These are phyloP conservation scores for Varanus komodoensis DNA, from an alignment of 2,113 vertebrate species.

Conservation along the genomic window DNA sequence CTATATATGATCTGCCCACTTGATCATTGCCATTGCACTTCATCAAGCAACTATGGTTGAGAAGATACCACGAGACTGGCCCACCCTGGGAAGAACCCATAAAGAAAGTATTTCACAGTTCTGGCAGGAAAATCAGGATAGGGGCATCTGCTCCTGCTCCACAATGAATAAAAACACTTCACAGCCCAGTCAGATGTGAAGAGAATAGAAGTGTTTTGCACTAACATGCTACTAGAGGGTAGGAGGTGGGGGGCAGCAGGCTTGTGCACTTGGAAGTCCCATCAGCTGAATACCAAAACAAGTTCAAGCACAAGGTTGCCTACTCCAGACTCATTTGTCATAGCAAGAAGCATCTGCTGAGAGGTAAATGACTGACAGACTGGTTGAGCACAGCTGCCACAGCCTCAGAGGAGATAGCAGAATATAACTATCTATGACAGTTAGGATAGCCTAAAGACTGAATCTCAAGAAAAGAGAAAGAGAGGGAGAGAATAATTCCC, in stretches of 20 bases:
- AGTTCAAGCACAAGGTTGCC: accelerated
- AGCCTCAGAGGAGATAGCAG: conserved; percentile 17
- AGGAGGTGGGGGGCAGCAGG: not conserved
- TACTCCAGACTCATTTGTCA: conserved; percentile 16
- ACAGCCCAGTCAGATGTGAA: conserved; percentile 12
- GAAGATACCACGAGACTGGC: not conserved
- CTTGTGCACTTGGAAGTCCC: not conserved
- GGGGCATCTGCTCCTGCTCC: not conserved
- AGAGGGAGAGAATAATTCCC: not conserved
- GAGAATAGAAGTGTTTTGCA: conserved; percentile 3
- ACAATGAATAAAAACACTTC: not conserved
- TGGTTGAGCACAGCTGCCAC: conserved; percentile 1
- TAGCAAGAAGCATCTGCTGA: conserved; percentile 33
- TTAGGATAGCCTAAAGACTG: conserved; percentile 9
- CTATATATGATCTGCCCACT: not conserved
- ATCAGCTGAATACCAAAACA: conserved; percentile 24
- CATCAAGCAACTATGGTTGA: not conserved
- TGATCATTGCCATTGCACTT: not conserved
- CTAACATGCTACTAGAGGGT: not conserved
- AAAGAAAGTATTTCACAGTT: not conserved
- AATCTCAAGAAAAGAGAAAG: not conserved
- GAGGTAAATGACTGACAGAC: conserved; percentile 9
- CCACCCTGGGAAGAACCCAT: not conserved
- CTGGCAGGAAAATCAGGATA: not conserved
- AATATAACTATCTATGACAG: not conserved